Evolutionary conservation across 2,888 invertebrate species (phyloP), one percentile per base, ranked within the genome.

Genomic region (Drosophila crucigera): DNA sequence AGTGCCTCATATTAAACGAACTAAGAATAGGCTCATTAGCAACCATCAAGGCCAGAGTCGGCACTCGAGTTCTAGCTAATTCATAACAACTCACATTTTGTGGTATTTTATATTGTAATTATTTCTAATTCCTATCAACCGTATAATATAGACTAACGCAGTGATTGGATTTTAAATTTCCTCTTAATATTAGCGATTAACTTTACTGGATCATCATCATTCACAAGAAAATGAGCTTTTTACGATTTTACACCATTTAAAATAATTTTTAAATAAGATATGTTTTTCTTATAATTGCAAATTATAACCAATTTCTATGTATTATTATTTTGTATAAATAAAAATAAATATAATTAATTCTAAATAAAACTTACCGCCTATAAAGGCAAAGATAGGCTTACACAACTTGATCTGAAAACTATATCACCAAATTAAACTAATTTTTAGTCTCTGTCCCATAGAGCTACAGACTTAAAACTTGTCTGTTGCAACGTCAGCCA

Each of bases 11-110:
- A 16, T 7, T 14, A 14, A 52, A 19, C n/a, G 47, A 31, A 30
- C 28, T 28, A 28, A 43, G 31, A 64, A 61, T 75, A 72, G 61
- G 78, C 75, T 72, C 65, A 52, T 65, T 75, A 65, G 25, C 60
- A 22, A n/a, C 22, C 41, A 5, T 10, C 19, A 74, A 74, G 78
- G 74, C 31, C 63, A 19, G 19, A 39, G 39, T 33, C 39, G 22
- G 52, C 35, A 53, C 33, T 37, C 10, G 0, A 28, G 43, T 72
- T 72, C 60, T 65, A 50, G 19, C 22, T 33, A 64, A 58, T 28
- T 50, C 28, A 33, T n/a, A 16, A 16, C 22, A 55, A 60, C 60
- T 73, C 76, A 67, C 53, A 31, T 31, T 49, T 31, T 54, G 35
- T 30, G 52, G 28, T n/a, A 5, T 19, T 31, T 6, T 16, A 9